A percentile compares a stretch with the other conserved stretches of the same genome.
Evolutionary conservation across 2,888 invertebrate species (phyloP).

Genomic region (Eustalomyia histrio): DNA sequence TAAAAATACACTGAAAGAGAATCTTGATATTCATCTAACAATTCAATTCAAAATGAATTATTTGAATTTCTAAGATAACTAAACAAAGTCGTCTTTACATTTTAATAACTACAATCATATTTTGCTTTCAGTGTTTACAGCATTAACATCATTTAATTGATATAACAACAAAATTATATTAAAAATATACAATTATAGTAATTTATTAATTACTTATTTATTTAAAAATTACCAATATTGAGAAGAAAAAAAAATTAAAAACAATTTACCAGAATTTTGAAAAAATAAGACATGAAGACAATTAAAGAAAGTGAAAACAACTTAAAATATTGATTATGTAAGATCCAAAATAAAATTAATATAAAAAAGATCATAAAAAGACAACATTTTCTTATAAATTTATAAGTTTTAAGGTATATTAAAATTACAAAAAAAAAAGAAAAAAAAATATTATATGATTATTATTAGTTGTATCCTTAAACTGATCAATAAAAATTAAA

Average conservation of each 20-base stretch:
- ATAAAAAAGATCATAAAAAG: conserved; percentile 25
- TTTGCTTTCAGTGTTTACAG: neutral
- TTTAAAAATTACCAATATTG: conserved; percentile 63
- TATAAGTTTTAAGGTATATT: conserved; percentile 62
- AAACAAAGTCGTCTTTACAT: too few species aligned
- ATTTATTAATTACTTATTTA: conserved; percentile 68
- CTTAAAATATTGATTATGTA: conserved; percentile 34
- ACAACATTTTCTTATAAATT: conserved; percentile 63
- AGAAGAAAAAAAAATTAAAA: conserved; percentile 45
- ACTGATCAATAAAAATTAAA: conserved; percentile 65
- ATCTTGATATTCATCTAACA: neutral
- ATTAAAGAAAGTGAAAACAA: conserved; percentile 34
- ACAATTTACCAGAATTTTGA: conserved; percentile 36
- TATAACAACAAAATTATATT: conserved; percentile 29
- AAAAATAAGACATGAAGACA: conserved; percentile 23
- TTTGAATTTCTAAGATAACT: too few species aligned
- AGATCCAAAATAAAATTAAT: conserved; percentile 33
- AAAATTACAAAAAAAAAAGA: conserved; percentile 31
- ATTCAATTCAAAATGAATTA: neutral
- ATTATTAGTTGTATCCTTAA: conserved; percentile 66
- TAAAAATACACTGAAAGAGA: neutral
- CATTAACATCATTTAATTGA: neutral
- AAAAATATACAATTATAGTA: conserved; percentile 66
- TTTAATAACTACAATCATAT: too few species aligned
- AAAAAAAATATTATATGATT: conserved; percentile 59